Conservation (phyloP, 92 coral and sea anemone genomes). For the Zoanthus sansibaricus region DNA sequence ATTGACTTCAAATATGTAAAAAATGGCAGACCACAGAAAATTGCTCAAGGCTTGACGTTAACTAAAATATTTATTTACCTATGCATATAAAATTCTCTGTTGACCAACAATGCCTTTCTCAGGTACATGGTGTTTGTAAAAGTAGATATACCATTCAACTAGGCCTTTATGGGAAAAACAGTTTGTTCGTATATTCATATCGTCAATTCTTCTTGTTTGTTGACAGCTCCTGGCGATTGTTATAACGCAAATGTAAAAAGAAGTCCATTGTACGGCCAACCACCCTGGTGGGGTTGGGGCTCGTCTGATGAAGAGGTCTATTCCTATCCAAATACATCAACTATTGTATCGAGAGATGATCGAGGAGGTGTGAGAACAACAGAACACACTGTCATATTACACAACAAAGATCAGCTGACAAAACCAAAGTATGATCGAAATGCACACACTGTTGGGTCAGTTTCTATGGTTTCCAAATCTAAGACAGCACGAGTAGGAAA, state of each 20-base stretch:
- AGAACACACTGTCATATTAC: constrained; percentile 48
- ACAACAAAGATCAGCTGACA: constrained; percentile 50
- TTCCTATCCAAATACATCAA: constrained; percentile 79
- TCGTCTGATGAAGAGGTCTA: constrained; percentile 85
- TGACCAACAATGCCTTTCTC: no score
- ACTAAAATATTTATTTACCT: no score
- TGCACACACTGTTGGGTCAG: constrained; percentile 53
- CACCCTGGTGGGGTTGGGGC: constrained; percentile 98
- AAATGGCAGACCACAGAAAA: no score
- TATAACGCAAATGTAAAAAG: constrained; percentile 69
- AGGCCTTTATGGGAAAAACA: no score
- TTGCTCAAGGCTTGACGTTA: no score
- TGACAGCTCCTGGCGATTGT: constrained; percentile 53
- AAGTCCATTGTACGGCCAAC: constrained; percentile 86
- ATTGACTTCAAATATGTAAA: no score
- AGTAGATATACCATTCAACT: no score
- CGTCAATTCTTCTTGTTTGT: no score
- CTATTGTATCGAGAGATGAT: constrained; percentile 52
- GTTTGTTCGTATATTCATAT: no score
- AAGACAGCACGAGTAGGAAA: constrained; percentile 51
- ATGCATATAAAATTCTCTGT: no score
- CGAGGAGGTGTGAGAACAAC: constrained; percentile 4
- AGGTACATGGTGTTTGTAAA: no score
- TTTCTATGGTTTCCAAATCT: constrained; percentile 67
- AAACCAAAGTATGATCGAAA: constrained; percentile 53